Evolutionary conservation across 2,797 vertebrate species (phyloP), one percentile per base, ranked within the genome.

Genomic region (Molossus alvarezi): DNA sequence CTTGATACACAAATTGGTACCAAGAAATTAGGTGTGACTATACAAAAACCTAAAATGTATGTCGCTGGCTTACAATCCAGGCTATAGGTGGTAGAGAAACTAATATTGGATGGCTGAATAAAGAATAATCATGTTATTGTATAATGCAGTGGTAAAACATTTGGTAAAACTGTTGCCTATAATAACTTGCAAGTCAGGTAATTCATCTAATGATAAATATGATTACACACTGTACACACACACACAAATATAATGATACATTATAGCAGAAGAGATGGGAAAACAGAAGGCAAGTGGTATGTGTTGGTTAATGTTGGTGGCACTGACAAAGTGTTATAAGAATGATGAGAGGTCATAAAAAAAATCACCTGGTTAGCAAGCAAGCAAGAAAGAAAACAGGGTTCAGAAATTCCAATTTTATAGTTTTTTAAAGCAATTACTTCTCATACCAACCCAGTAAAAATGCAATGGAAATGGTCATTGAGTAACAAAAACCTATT

Each of bases 341-440:
- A 89, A 80, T n/a, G 62, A 77, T 64, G 33, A 55, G 53, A 64
- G 2, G 1, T 23, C 57, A 73, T 77, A 33, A 69, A 85, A 84
- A 60, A 6, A 1, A 51, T 72, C 55, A 67, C 29, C 60, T 80
- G 65, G 20, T 73, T 75, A 95, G 8, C 20, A 86, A 81, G 33
- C 11, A 60, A 14, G 14, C 81, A 80, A 85, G 13, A 33, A 91
- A 75, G 45, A 87, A 84, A 55, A 85, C 13, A 58, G 9, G 3
- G 2, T 77, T 57, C 25, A 58, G 12, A 86, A 94, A 87, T 69
- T 12, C 57, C 73, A 60, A 71, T 60, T 88, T 76, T 62, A 20
- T 79, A 84, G 29, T 41, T 72, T 92, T 95, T 80, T 29, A 58
- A 93, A 65, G 23, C 2, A 37, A 41, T 88, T 77, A 29, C 45